phyloP scores from a whole-genome alignment of 1,140 invertebrate genomes.

The Zelostemma sp. region DNA sequence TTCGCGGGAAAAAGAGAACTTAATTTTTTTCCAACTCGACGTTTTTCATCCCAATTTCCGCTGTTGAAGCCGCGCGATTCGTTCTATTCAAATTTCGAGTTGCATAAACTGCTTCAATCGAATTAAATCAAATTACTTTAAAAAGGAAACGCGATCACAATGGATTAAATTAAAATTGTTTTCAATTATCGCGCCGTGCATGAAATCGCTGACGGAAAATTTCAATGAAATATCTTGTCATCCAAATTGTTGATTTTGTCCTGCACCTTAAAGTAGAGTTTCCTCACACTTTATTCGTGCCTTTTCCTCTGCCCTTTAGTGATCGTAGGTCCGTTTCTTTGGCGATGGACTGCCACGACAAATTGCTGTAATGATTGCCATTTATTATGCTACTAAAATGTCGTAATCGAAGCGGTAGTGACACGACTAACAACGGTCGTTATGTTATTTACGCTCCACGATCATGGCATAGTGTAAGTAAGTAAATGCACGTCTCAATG shows the following conservation, averaged over 20 bases:
- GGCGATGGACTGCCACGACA: not conserved
- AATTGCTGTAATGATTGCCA: conserved; percentile 6
- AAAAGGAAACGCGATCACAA: no score
- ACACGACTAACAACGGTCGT: conserved; percentile 7
- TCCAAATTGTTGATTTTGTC: not conserved
- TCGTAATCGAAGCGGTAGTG: conserved; percentile 8
- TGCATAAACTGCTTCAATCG: no score
- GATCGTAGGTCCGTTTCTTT: not conserved
- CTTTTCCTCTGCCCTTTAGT: not conserved
- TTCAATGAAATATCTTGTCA: no score
- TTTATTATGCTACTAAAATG: conserved; percentile 9
- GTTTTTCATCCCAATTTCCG: no score
- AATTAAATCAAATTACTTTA: no score
- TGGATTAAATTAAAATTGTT: no score
- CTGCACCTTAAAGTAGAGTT: not conserved
- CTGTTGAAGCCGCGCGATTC: no score
- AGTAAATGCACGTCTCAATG: not conserved
- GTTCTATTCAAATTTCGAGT: no score
- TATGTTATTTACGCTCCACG: conserved; percentile 9
- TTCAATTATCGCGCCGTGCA: no score
- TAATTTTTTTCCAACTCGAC: no score
- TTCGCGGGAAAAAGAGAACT: no score
- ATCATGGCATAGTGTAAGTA: conserved; percentile 8
- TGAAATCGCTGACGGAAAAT: no score
- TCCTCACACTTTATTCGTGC: not conserved